A percentile compares a stretch with the other conserved stretches of the same genome.
These are phyloP conservation scores for Argopecten irradians DNA, from an alignment of 1,140 invertebrate species.

Conservation along the genomic window DNA sequence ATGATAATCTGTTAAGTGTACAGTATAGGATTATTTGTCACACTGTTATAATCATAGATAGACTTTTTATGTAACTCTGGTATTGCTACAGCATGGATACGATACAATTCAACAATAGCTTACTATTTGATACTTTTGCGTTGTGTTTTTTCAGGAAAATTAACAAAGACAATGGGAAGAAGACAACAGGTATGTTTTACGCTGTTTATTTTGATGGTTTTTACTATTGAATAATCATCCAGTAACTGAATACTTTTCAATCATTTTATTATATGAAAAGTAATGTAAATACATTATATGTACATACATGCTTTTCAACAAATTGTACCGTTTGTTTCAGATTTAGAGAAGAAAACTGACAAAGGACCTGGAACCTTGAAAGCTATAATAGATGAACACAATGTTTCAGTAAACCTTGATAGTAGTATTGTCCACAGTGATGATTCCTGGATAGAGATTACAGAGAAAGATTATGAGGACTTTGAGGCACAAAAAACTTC, in stretches of 20 bases:
- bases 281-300: too few relatives aligned
- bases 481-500: background rate
- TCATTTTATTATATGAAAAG: too few relatives aligned
- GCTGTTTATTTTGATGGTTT: too few relatives aligned
- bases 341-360: background rate
- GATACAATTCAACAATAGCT: too few relatives aligned
- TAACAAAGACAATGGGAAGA: background rate
- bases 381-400: background rate
- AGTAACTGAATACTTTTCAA: too few relatives aligned
- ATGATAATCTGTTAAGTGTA: too few relatives aligned
- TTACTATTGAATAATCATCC: too few relatives aligned
- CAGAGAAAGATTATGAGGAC: background rate
- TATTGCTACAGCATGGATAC: too few relatives aligned
- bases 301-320: too few relatives aligned
- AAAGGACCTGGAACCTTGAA: background rate
- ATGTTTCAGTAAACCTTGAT: background rate
- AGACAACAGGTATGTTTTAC: background rate
- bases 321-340: background rate
- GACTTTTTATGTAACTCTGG: too few relatives aligned
- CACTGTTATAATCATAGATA: too few relatives aligned
- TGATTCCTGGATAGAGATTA: background rate
- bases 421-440: background rate
- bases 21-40: too few relatives aligned
- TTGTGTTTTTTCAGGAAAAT: background rate
- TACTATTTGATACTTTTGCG: background rate